Conservation (phyloP, 1,140 invertebrate species). For the Cylas formicarius region DNA sequence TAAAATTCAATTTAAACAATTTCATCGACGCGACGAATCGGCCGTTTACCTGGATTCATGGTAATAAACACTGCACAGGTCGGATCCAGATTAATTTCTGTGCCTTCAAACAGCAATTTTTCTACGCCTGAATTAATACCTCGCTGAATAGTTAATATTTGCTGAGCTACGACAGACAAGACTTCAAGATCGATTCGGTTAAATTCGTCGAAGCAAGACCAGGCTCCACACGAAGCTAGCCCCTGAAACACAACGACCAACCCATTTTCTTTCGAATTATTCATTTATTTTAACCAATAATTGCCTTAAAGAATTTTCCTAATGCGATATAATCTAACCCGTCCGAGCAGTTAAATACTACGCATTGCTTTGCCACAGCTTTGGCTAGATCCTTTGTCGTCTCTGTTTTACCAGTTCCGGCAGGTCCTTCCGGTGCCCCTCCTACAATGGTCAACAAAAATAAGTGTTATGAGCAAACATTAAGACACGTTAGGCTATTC, state of each 20-base stretch:
- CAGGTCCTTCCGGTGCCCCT: conserved; percentile 90
- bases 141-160: conserved; percentile 74
- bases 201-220: conserved; percentile 97
- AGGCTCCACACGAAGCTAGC: conserved; percentile 88
- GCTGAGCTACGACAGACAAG: conserved; percentile 86
- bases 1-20: no score
- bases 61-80: conserved; percentile 93
- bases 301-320: conserved; percentile 91
- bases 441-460: conserved; percentile 39
- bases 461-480: not conserved
- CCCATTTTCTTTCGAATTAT: not conserved
- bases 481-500: not conserved
- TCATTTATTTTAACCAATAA: conserved; percentile 1
- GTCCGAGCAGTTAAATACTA: conserved; percentile 94
- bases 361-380: conserved; percentile 91
- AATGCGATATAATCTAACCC: conserved; percentile 88
- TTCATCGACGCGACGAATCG: no score
- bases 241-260: conserved; percentile 48
- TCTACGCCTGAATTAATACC: conserved; percentile 69
- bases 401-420: conserved; percentile 94
- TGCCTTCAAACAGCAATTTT: conserved; percentile 82
- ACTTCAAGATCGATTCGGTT: conserved; percentile 80
- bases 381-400: conserved; percentile 95
- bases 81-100: conserved; percentile 77
- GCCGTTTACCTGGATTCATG: conserved; percentile 71